Evolutionary conservation across 92 coral and sea anemone genomes (phyloP).

Genomic region (Epizoanthus illoricatus): DNA sequence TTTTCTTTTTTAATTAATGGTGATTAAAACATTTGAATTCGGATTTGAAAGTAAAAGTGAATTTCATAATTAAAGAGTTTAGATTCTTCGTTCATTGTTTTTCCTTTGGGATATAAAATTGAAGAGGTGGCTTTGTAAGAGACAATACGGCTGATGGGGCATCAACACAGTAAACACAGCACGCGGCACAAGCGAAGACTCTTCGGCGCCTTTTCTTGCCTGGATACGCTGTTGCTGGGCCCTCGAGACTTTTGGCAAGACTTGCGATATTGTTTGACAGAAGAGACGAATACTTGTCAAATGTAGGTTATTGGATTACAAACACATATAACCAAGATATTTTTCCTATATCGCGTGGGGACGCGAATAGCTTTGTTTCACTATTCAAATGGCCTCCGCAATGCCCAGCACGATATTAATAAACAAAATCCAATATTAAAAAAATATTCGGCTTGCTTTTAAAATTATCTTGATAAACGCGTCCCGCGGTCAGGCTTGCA

Average conservation of each 20-base stretch:
- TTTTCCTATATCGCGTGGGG: neutral
- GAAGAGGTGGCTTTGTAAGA: neutral
- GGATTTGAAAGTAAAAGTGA: constrained; percentile 11
- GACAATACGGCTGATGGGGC: neutral
- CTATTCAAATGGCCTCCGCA: neutral
- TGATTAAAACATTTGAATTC: neutral
- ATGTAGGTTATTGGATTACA: neutral
- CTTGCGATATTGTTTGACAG: neutral
- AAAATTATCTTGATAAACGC: neutral
- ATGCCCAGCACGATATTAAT: neutral
- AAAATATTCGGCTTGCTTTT: constrained; percentile 1
- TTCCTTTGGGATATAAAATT: neutral
- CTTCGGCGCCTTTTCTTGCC: too few relatives aligned
- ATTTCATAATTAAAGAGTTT: constrained; percentile 5
- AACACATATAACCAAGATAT: neutral
- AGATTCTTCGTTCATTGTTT: neutral
- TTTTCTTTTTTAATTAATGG: neutral
- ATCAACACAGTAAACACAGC: neutral
- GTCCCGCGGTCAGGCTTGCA: neutral
- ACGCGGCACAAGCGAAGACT: neutral
- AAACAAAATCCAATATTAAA: neutral
- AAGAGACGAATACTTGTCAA: neutral
- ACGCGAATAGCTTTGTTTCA: constrained; percentile 8
- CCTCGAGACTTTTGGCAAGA: too few relatives aligned
- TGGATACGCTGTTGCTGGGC: too few relatives aligned